Conservation (phyloP, 2,113 vertebrate genomes). For the Chaenogobius annularis region DNA sequence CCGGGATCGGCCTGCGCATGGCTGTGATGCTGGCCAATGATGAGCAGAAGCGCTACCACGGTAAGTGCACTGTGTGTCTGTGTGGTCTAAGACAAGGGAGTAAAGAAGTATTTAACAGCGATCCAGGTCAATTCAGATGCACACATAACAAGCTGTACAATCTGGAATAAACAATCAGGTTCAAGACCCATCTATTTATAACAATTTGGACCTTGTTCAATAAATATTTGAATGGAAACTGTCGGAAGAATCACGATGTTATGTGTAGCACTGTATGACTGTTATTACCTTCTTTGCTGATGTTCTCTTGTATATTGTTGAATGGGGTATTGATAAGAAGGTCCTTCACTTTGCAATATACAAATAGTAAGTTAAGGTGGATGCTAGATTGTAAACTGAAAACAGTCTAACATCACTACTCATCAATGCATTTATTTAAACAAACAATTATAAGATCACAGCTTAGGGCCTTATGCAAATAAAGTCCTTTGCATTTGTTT, state of each 20-base stretch:
- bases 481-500: neutral
- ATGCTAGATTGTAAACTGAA: neutral
- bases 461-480: too few species aligned
- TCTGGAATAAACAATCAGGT: too few species aligned
- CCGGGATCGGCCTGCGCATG: slow-evolving; percentile 76
- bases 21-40: slow-evolving; percentile 77
- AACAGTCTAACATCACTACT: neutral
- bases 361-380: too few species aligned
- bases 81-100: neutral
- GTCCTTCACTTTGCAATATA: neutral
- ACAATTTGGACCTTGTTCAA: too few species aligned
- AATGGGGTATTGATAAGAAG: neutral
- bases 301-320: neutral
- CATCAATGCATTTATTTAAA: neutral
- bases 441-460: too few species aligned
- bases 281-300: neutral
- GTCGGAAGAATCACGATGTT: too few species aligned
- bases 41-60: slow-evolving; percentile 77
- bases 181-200: too few species aligned
- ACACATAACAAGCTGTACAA: neutral
- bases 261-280: neutral
- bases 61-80: slow-evolving; percentile 46
- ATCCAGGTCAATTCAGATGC: neutral
- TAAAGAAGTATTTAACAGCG: neutral
- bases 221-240: too few species aligned